A percentile compares a stretch with the other conserved stretches of the same genome.
Conservation (phyloP, 2,113 vertebrate genomes). For the Odocoileus virginianus region DNA sequence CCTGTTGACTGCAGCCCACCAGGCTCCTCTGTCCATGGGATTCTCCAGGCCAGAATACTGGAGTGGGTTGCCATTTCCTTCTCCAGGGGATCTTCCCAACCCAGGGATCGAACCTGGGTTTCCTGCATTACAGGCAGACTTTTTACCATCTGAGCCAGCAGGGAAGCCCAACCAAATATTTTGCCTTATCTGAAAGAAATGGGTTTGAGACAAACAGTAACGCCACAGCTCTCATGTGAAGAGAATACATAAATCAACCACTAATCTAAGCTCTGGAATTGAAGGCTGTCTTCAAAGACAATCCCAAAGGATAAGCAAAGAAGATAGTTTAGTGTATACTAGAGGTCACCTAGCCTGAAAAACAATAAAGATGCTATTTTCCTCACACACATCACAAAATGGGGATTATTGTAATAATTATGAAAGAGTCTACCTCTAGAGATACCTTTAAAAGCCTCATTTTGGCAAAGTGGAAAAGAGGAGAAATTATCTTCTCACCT, state of each 20-base stretch:
- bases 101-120: not conserved
- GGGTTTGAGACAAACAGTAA: not conserved
- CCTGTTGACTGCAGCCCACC: not conserved
- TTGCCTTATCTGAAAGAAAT: not conserved
- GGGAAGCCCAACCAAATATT: not conserved
- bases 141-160: not conserved
- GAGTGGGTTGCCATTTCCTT: not conserved
- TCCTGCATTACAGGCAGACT: not conserved
- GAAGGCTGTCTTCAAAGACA: not conserved
- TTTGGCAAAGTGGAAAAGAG: not conserved
- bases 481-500: not conserved
- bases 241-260: not conserved
- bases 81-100: not conserved
- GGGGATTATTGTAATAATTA: not conserved
- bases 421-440: not conserved
- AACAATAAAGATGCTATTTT: not conserved
- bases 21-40: not conserved
- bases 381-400: not conserved
- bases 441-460: not conserved
- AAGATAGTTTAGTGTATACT: not conserved
- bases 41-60: not conserved
- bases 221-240: not conserved
- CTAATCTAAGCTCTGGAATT: not conserved
- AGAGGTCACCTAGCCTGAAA: not conserved
- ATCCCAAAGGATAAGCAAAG: not conserved